phyloP scores from a whole-genome alignment of 2,888 invertebrate genomes.

The Ectemnius cavifrons region DNA sequence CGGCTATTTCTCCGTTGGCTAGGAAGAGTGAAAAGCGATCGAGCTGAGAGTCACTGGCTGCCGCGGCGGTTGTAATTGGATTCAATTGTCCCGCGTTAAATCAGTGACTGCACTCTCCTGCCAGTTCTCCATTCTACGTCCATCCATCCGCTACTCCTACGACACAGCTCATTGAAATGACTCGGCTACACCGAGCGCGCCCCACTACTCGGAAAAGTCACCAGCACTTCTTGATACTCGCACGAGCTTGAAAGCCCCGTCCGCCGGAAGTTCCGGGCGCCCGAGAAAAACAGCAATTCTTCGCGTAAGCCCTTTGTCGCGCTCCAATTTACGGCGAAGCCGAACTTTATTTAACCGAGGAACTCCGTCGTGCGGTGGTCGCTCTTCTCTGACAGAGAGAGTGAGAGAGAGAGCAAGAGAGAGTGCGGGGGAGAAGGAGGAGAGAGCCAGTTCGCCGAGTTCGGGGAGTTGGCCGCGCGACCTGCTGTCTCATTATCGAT shows the following conservation, averaged over 20 bases:
- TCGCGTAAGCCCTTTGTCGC: constrained; percentile 41
- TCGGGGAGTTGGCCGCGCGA: neutral
- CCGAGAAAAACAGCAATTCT: constrained; percentile 49
- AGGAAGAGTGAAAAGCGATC: neutral
- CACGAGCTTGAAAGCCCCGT: constrained; percentile 47
- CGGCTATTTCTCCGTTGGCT: neutral
- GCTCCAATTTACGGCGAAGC: neutral
- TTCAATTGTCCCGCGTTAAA: constrained; percentile 78
- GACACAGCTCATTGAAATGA: constrained; percentile 72
- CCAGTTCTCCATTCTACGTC: constrained; percentile 66
- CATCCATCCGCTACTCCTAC: constrained; percentile 70
- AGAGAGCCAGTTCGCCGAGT: neutral
- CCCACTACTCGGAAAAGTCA: constrained; percentile 55
- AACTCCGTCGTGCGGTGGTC: too few relatives aligned
- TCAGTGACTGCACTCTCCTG: constrained; percentile 75
- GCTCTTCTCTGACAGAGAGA: too few relatives aligned
- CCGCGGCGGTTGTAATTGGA: constrained; percentile 77
- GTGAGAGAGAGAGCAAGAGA: too few relatives aligned
- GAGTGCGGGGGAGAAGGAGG: too few relatives aligned
- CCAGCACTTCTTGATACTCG: constrained; percentile 54
- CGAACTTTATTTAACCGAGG: constrained; percentile 14
- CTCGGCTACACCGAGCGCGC: constrained; percentile 45
- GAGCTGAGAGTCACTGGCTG: constrained; percentile 69
- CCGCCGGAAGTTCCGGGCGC: constrained; percentile 35
- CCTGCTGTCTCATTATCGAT: neutral